These are phyloP conservation scores for Alectoris magna DNA, from an alignment of 2,797 vertebrate species.

Conservation along the genomic window DNA sequence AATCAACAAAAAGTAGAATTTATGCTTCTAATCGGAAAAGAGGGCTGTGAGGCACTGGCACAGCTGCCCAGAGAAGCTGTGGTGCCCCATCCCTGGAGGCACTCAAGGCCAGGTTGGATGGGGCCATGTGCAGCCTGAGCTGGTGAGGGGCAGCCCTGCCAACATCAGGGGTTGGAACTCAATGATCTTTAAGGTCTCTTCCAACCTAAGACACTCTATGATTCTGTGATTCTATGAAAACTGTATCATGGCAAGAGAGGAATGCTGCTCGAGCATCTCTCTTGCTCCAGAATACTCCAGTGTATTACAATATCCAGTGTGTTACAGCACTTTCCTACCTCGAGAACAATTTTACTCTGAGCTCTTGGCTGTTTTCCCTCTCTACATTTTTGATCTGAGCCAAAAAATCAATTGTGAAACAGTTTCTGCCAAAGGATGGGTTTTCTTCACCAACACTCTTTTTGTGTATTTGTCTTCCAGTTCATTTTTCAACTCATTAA, in stretches of 20 bases:
- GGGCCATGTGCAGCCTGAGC: too few relatives aligned
- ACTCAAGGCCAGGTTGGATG: too few relatives aligned
- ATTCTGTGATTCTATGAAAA: too few relatives aligned
- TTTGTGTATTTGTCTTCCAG: background rate
- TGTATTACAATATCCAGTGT: background rate
- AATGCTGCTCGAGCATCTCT: background rate
- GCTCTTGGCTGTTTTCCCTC: background rate
- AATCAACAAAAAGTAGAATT: background rate
- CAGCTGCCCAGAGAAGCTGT: too few relatives aligned
- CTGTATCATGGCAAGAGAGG: background rate
- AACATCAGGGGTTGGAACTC: too few relatives aligned
- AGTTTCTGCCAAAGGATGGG: background rate
- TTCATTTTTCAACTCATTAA: background rate
- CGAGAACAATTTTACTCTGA: background rate
- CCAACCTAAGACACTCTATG: too few relatives aligned
- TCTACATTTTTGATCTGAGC: background rate
- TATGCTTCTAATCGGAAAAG: too few relatives aligned
- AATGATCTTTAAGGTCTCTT: too few relatives aligned
- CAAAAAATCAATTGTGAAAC: background rate
- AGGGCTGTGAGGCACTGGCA: too few relatives aligned
- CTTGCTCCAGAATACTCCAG: background rate
- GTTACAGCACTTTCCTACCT: background rate
- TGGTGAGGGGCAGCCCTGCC: too few relatives aligned
- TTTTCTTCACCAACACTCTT: background rate
- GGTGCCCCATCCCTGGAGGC: too few relatives aligned